Base-by-base conservation (phyloP, 2,888 invertebrate genomes). In the Amaurobius ferox region DNA sequence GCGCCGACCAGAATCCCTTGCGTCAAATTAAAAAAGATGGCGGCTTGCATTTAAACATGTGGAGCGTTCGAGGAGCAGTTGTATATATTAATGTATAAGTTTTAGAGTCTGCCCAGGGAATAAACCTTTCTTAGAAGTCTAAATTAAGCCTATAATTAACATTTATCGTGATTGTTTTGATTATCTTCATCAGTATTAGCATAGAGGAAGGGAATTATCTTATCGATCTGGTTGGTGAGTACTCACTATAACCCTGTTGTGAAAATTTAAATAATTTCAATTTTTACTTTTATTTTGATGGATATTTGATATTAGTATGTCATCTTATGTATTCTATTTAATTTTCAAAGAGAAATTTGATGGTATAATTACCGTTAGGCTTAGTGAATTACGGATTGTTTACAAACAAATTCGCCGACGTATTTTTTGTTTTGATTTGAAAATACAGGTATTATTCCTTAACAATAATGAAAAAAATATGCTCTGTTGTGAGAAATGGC, bases 1-100 rank as follows among this genome's bases (percentile, higher is more conserved):
- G 83, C 71, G 72, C 28, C 32, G 70, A 76, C 87, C 87, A 87
- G 78, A 87, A 87, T 87, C 78, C 87, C 78, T 74, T 71, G 81
- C 86, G 79, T 61, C 70, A 48, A 55, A 79, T 68, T 78, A 77
- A 83, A 78, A 61, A 79, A 83, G 66, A 85, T 85, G 83, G 83
- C 83, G 83, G 72, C 40, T 74, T 72, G 73, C 67, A 68, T 48
- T 30, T 61, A 40, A 29, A 73, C 66, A 76, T 66, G 81, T 76
- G n/a, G 26, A 28, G 73, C 83, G 64, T 77, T 77, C 78, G 77
- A 62, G 3, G 16, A 11, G 23, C 3, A 23, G 1, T 3, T 23
- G 5, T 55, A 19, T 55, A 16, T 55, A 55, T 55, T 19, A 55
- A 23, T 55, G 23, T 55, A 55, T 55, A 5, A 16, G 5, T 23